Percentiles rank a stretch among this genome's conserved stretches.
These are phyloP conservation scores for Sarotherodon lohbergeri DNA, from an alignment of 2,113 vertebrate genomes.

Conservation along the genomic window DNA sequence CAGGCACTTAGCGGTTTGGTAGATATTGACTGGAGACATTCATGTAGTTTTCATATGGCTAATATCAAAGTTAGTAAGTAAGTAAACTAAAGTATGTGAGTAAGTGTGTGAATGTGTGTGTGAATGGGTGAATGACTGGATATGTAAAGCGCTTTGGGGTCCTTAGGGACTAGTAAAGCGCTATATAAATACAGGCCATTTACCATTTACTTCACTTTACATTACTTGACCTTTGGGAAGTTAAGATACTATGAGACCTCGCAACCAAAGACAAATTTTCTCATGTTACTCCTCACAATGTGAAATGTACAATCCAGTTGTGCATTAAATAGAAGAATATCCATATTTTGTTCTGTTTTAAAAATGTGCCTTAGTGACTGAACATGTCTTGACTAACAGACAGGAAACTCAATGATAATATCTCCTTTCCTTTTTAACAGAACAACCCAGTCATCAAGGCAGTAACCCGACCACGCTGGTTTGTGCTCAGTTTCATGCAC, in stretches of 20 bases:
- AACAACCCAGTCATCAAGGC: not conserved
- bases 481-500: constrained; percentile 10
- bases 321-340: not conserved
- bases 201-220: not conserved
- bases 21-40: not conserved
- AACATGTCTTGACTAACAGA: not conserved
- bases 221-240: not conserved
- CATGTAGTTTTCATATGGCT: not conserved
- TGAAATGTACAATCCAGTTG: not conserved
- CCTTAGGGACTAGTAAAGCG: too few relatives aligned
- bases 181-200: too few relatives aligned
- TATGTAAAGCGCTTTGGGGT: too few relatives aligned
- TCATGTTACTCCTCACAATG: not conserved
- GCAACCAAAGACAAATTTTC: not conserved
- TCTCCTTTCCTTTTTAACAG: constrained; percentile 53
- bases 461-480: constrained; percentile 33
- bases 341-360: not conserved
- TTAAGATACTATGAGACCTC: not conserved
- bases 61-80: not conserved
- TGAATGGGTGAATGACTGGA: too few relatives aligned
- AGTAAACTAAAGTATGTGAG: too few relatives aligned
- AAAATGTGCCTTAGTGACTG: not conserved
- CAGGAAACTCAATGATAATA: constrained; percentile 35
- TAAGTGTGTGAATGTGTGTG: too few relatives aligned
- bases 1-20: not conserved